Base-by-base conservation (phyloP, 2,888 invertebrate genomes). In the Agrochola macilenta region DNA sequence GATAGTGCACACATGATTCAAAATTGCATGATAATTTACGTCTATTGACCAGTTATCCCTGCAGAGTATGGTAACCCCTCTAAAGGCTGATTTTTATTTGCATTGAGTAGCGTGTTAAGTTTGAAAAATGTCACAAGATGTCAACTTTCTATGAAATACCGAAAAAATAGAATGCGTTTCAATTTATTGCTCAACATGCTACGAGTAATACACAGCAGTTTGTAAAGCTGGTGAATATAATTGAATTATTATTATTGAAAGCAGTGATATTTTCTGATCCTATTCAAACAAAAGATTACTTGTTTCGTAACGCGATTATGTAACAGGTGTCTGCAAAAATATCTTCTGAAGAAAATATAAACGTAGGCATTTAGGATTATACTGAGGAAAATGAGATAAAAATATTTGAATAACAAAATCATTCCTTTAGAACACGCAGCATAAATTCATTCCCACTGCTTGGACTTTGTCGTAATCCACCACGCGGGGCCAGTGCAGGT, bases 371-470 rank as follows among this genome's bases (percentile, higher is more conserved):
- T 52, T n/a, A 26, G 17, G 17, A 26, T 17, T 60, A 17, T 17
- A 65, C n/a, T 14, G 12, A 5, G 30, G 76, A 65, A 52, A 76
- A 77, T 76, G 14, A 61, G 11, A 43, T 35, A n/a, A 35, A 76
- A 66, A 54, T 68, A 54, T 69, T 77, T 46, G 46, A 68, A 68
- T 63, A 57, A 26, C 17, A 61, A 30, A 30, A 30, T 30, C 30
- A 30, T 30, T 30, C 30, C 30, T 30, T 30, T 30, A 30, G 30
- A 30, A 30, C 30, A 30, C 30, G 30, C 30, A 30, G 30, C 30
- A 30, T 30, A 30, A 1, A 30, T 30, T 30, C 30, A 30, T 30
- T 17, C 20, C 11, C 26, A 26, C n/a, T 17, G n/a, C 39, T 39
- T 14, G 14, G 4, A 5, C n/a, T 14, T 17, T 9, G 9, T n/a